A percentile compares a stretch with the other conserved stretches of the same genome.
phyloP scores from a whole-genome alignment of 2,113 vertebrate genomes.

The Macrotus californicus region DNA sequence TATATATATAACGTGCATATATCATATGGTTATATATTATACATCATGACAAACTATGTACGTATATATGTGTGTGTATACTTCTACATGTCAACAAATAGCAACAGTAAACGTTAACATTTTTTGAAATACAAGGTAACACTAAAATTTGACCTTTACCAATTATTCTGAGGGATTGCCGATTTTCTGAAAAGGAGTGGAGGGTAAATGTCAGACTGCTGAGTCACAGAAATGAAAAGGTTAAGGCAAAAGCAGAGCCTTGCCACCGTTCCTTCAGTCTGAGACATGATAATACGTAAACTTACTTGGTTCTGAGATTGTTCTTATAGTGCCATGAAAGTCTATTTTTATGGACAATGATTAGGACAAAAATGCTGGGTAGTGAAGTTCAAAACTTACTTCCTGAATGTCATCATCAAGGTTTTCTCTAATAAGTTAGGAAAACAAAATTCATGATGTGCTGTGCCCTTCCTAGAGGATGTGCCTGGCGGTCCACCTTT shows the following conservation, averaged over 20 bases:
- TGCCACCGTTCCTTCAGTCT: neutral
- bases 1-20: neutral
- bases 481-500: neutral
- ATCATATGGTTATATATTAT: neutral
- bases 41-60: neutral
- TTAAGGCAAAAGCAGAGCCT: conserved; percentile 37
- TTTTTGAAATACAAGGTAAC: neutral
- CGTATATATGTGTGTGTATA: neutral
- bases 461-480: neutral
- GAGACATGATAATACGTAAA: neutral
- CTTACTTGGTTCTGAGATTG: conserved; percentile 6
- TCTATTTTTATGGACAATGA: conserved; percentile 17
- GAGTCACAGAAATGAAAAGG: conserved; percentile 59
- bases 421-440: neutral
- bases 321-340: neutral
- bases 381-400: conserved; percentile 6
- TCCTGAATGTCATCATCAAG: conserved; percentile 31
- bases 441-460: neutral
- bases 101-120: neutral
- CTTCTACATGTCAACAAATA: neutral
- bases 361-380: neutral
- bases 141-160: conserved; percentile 48
- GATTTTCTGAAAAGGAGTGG: neutral
- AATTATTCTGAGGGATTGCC: neutral
- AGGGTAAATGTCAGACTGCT: conserved; percentile 43